Conservation (phyloP, 2,797 vertebrate species). For the Micromesistius poutassou region DNA sequence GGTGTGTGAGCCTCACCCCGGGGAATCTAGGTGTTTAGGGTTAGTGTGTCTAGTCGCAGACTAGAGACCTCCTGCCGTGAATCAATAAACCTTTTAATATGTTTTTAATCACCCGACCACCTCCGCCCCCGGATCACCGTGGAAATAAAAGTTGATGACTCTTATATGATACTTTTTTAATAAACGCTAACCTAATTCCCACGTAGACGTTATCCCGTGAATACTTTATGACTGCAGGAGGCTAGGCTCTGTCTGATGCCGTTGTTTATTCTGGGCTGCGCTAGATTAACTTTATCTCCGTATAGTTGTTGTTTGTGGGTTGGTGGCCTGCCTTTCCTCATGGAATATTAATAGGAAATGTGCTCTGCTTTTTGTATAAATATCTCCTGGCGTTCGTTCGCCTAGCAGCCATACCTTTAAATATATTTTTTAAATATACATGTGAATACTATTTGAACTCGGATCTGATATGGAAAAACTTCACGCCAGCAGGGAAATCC, state of each 20-base stretch:
- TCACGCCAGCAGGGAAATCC: neutral
- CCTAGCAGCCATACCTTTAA: neutral
- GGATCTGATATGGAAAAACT: neutral
- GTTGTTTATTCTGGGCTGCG: neutral
- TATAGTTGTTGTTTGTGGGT: neutral
- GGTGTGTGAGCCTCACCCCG: neutral
- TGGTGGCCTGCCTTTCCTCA: neutral
- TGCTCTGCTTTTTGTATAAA: neutral
- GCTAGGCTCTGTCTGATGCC: no score
- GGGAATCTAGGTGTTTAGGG: neutral
- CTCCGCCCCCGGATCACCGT: neutral
- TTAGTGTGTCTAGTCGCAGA: neutral
- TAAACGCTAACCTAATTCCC: neutral
- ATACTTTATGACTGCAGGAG: no score
- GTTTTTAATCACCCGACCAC: neutral
- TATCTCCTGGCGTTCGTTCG: neutral
- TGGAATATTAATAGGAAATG: neutral
- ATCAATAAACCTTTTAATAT: neutral
- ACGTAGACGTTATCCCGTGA: no score
- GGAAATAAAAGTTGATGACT: neutral
- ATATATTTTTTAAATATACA: neutral
- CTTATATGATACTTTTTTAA: neutral
- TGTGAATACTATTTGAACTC: neutral
- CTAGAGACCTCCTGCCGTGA: neutral
- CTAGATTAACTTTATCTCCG: neutral